Evolutionary conservation across 2,797 vertebrate species (phyloP).

Genomic region (Cynopterus sphinx): DNA sequence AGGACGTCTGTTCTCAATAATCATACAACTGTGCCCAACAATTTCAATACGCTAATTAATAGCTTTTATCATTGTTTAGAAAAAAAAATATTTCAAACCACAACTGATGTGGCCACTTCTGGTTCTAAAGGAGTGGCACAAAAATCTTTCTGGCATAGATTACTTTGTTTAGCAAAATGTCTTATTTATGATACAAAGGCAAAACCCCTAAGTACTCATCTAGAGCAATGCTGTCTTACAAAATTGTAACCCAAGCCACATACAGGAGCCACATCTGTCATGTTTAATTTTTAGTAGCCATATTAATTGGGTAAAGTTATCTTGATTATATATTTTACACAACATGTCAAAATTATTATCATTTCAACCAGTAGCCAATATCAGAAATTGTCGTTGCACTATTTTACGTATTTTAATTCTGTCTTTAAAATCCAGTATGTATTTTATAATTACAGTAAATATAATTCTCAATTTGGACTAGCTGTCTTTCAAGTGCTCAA

Average conservation of each 20-base stretch:
- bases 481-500: not conserved
- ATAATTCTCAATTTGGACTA: not conserved
- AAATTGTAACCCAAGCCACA: not conserved
- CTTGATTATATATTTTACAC: not conserved
- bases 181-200: not conserved
- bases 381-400: not conserved
- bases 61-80: not conserved
- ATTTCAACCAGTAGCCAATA: not conserved
- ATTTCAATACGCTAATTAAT: not conserved
- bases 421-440: not conserved
- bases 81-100: not conserved
- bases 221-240: not conserved
- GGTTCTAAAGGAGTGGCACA: not conserved
- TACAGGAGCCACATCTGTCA: not conserved
- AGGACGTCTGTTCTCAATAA: not conserved
- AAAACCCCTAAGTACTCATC: not conserved
- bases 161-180: not conserved
- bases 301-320: conserved; percentile 1
- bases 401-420: not conserved
- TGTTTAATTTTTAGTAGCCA: not conserved
- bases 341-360: not conserved
- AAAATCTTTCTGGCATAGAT: not conserved
- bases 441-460: not conserved
- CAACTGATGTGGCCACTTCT: not conserved
- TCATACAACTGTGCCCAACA: not conserved